Conservation (phyloP, 1,140 invertebrate genomes). For the Mya arenaria region DNA sequence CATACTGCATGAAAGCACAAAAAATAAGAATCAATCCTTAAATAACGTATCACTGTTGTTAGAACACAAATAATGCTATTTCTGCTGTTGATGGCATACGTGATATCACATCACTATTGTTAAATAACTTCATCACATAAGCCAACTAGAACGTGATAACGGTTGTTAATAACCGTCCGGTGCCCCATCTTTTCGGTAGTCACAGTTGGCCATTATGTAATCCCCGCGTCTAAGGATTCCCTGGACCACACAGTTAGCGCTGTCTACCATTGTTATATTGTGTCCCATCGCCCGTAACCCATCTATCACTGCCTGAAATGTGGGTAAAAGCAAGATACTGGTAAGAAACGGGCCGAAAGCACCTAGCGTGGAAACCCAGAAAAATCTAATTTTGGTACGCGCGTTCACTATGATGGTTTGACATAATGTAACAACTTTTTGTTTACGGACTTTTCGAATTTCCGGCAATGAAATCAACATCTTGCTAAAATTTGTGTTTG, state of each 20-base stretch:
- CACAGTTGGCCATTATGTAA: constrained; percentile 48
- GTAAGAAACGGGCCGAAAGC: neutral
- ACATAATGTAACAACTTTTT: neutral
- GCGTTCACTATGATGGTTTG: neutral
- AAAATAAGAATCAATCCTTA: too few relatives aligned
- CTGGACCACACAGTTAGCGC: constrained; percentile 44
- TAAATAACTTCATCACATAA: too few relatives aligned
- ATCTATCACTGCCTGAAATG: constrained; percentile 52
- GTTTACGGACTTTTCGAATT: neutral
- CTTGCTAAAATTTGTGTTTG: too few relatives aligned
- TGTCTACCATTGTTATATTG: constrained; percentile 21
- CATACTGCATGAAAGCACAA: too few relatives aligned
- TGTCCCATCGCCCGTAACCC: constrained; percentile 56
- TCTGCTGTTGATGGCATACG: too few relatives aligned
- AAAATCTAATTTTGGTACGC: neutral
- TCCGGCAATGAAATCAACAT: neutral
- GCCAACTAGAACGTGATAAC: too few relatives aligned
- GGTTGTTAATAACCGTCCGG: constrained; percentile 60
- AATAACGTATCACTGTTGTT: too few relatives aligned
- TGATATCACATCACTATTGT: too few relatives aligned
- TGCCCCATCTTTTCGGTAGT: constrained; percentile 60
- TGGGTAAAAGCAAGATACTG: neutral
- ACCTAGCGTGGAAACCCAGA: neutral
- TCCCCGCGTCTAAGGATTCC: constrained; percentile 32
- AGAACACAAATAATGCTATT: too few relatives aligned